Conservation (phyloP, 2,113 vertebrate genomes). For the Peromyscus leucopus region DNA sequence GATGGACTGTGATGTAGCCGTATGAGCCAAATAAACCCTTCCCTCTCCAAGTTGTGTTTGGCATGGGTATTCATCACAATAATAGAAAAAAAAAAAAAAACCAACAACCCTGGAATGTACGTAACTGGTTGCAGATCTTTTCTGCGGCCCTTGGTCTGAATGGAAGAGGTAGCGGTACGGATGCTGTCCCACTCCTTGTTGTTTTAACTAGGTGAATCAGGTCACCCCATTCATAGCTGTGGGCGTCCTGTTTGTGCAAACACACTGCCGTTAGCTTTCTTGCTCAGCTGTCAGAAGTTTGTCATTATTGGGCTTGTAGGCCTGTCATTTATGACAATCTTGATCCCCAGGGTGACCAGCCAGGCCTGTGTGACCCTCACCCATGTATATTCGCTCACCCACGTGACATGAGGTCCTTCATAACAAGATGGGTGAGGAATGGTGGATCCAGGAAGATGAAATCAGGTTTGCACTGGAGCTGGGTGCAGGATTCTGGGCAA, state of each 20-base stretch:
- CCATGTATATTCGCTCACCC: not conserved
- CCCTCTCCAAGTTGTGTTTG: not conserved
- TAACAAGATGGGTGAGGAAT: not conserved
- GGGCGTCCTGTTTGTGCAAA: not conserved
- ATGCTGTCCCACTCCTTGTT: rapidly evolving
- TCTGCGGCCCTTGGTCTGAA: not conserved
- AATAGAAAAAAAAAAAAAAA: not conserved
- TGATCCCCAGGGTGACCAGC: not conserved
- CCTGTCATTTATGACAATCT: not conserved
- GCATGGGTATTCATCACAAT: not conserved
- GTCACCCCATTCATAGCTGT: rapidly evolving
- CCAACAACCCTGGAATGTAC: not conserved
- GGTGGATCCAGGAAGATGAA: not conserved
- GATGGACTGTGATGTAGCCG: not conserved
- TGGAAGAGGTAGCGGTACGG: not conserved
- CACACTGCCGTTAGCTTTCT: rapidly evolving
- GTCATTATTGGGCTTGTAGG: not conserved
- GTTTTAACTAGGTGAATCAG: rapidly evolving
- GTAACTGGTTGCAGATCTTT: not conserved
- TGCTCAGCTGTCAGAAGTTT: not conserved
- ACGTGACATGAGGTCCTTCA: not conserved
- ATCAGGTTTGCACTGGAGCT: not conserved
- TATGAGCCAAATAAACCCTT: not conserved
- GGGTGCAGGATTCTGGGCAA: not conserved
- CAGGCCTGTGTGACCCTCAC: not conserved